Evolutionary conservation across 2,888 invertebrate genomes (phyloP), one percentile per base, ranked within the genome.

Genomic region (Zygaena filipendulae): DNA sequence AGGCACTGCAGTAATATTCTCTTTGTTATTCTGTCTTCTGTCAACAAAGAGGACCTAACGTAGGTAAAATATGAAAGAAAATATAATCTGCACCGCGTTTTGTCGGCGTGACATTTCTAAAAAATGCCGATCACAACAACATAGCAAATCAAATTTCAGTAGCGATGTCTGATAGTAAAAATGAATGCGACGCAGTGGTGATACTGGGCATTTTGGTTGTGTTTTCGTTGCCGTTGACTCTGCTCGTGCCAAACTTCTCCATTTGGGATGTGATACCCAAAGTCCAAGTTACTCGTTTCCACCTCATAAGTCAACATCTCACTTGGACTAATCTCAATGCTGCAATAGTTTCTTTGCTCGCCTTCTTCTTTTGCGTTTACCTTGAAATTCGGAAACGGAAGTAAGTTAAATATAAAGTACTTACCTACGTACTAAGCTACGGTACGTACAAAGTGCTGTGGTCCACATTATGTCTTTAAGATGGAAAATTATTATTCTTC

Each of bases 331-430:
- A 72, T 32, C 40, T 71, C n/a, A 71, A 74, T 36, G 47, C 47
- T 6, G 42, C 41, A 1, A 30, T 67, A 3, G 30, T 70, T 4
- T 30, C 46, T 1, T 11, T 66, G 2, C 33, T 72, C 12, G 33
- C 44, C 3, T 3, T 74, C 2, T 55, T 75, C 14, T 72, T 72
- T 42, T 62, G 69, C 32, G 28, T 77, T 1, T 74, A 56, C 27
- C 61, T 77, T 8, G 77, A 79, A 45, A 57, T 74, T 32, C 51
- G 64, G 14, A 74, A 67, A 35, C 52, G 77, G 40, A 68, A 56
- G 77, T 79, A 51, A 59, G 62, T 32, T 21, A 16, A 6, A 4
- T 6, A 16, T 16, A 16, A 26, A 8, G 2, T n/a, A 11, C 11
- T 8, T 12, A 11, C 4, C 3, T 26, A 13, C 3, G 4, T 23